These are phyloP conservation scores for Notarius quadriscutis DNA, from an alignment of 2,113 vertebrate genomes.

Conservation along the genomic window DNA sequence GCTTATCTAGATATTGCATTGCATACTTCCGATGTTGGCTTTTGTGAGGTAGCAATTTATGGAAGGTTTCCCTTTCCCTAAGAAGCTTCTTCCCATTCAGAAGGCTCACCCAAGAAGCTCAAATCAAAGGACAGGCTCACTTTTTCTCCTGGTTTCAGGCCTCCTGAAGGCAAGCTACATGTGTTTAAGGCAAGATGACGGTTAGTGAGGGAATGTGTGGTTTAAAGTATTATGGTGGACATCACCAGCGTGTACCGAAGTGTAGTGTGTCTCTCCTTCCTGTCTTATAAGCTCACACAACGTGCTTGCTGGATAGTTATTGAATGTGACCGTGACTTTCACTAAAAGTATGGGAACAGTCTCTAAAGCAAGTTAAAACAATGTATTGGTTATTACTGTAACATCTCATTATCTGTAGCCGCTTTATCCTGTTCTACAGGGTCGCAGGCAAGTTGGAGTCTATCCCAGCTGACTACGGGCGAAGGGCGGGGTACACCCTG, in stretches of 20 bases:
- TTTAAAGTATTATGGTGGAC: constrained; percentile 64
- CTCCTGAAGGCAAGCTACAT: constrained; percentile 61
- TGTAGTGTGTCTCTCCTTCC: constrained; percentile 35
- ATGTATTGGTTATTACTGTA: background rate
- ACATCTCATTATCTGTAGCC: background rate
- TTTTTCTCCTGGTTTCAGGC: constrained; percentile 60
- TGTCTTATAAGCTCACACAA: constrained; percentile 63
- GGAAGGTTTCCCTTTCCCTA: background rate
- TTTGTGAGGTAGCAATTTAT: background rate
- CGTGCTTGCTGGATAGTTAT: constrained; percentile 4
- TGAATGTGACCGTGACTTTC: background rate
- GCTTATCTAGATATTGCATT: background rate
- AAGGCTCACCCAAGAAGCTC: constrained; percentile 64
- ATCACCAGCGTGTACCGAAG: constrained; percentile 65
- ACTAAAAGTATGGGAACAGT: background rate
- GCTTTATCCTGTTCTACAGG: too few relatives aligned
- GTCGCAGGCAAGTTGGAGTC: too few relatives aligned
- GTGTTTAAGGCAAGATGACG: constrained; percentile 69
- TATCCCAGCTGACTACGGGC: too few relatives aligned
- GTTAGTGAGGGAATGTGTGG: constrained; percentile 68
- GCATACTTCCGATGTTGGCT: background rate
- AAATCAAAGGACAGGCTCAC: constrained; percentile 67
- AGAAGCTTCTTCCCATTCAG: too few relatives aligned
- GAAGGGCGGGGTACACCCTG: too few relatives aligned
- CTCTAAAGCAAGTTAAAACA: background rate